A percentile compares a stretch with the other conserved stretches of the same genome.
phyloP scores from a whole-genome alignment of 2,797 vertebrate species.

The Zenarchopterus dispar region DNA sequence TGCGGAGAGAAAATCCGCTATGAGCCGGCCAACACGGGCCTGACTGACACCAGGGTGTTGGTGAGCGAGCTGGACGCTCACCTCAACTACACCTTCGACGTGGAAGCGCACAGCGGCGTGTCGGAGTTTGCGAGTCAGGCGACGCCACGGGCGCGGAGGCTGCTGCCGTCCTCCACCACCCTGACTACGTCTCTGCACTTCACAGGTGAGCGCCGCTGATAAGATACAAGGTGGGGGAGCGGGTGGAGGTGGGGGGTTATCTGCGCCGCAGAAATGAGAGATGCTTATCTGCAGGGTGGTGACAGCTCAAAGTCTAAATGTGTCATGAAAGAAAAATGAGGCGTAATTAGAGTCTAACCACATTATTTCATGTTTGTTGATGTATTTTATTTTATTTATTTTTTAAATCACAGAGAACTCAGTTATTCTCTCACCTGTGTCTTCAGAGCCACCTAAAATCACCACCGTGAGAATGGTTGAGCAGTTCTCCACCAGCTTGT shows the following conservation, averaged over 20 bases:
- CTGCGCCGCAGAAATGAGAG: conserved; percentile 37
- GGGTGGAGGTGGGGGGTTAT: conserved; percentile 20
- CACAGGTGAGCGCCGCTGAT: conserved; percentile 84
- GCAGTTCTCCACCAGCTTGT: conserved; percentile 84
- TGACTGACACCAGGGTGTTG: conserved; percentile 78
- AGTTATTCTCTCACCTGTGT: conserved; percentile 18
- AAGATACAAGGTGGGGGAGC: conserved; percentile 17
- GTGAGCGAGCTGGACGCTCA: conserved; percentile 90
- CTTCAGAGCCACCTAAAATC: conserved; percentile 90
- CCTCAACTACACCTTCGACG: conserved; percentile 93
- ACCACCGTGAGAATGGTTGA: conserved; percentile 85
- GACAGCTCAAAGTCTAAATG: not conserved
- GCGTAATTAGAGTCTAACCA: not conserved
- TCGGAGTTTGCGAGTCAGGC: conserved; percentile 76
- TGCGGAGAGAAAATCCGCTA: conserved; percentile 88
- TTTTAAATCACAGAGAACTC: not conserved
- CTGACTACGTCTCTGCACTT: conserved; percentile 90
- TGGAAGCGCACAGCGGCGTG: conserved; percentile 90
- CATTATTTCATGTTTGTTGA: not conserved
- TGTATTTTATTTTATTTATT: not conserved
- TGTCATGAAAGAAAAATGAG: conserved; percentile 16
- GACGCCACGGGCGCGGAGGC: conserved; percentile 46
- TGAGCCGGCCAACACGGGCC: conserved; percentile 73
- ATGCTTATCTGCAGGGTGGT: conserved; percentile 36
- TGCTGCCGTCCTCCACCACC: conserved; percentile 76